Evolutionary conservation across 2,888 invertebrate species (phyloP), one percentile per base, ranked within the genome.

Genomic region (Callinectes sapidus): DNA sequence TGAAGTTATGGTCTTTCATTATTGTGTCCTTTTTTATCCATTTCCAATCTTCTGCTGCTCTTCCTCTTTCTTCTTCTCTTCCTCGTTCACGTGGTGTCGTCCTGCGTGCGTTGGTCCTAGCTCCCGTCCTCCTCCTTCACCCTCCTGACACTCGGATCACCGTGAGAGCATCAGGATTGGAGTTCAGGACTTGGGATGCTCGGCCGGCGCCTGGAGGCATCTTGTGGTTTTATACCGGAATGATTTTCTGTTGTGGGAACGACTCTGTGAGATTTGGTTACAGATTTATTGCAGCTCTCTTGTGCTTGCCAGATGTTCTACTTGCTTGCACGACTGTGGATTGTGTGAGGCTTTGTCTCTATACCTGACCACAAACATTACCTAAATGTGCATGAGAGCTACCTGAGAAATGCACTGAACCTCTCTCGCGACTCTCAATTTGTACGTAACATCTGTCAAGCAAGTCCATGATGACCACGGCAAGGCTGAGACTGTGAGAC

Each of bases 221-320:
- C 71, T 48, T 91, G 91, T 88, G 91, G 91, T 88, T 91, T 92
- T 92, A 92, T 92, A 89, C 91, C 55, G 91, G 81, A 92, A 92
- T 92, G 81, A 89, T 89, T 92, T 89, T 89, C 85, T 61, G 88
- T 81, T 55, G 89, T 92, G 89, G 89, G 55, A 87, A 81, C 42
- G 91, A 89, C 66, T 81, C 39, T 35, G 87, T 87, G 48, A 28
- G 48, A 87, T 87, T 87, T 87, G 32, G 71, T 42, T 48, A 87
- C 91, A 91, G 91, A 91, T 91, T 91, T 91, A 91, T 91, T 61
- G 87, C 87, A n/a, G 71, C 48, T 48, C 77, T 48, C 54, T 71
- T 87, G 87, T 91, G 91, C 91, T 71, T 91, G 91, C 91, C 87
- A 91, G 87, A 91, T 91, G 91, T 71, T 87, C 87, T 48, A 48